phyloP scores from a whole-genome alignment of 2,113 vertebrate genomes.

The Pterocles orientalis region DNA sequence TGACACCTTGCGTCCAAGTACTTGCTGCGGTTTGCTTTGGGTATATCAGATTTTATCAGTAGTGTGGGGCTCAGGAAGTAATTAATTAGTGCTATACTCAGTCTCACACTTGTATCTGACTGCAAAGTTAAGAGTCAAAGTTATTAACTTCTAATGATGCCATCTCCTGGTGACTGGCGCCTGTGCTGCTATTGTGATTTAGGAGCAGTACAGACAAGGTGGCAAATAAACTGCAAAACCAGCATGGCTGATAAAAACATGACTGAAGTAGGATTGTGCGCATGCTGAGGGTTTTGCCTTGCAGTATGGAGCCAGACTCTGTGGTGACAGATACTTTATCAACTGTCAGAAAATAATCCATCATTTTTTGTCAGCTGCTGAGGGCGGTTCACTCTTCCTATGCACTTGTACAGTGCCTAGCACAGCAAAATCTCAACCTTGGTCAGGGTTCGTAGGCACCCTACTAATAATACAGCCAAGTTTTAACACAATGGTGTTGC shows the following conservation, averaged over 20 bases:
- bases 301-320: neutral
- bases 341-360: neutral
- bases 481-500: neutral
- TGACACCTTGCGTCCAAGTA: neutral
- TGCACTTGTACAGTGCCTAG: neutral
- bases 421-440: neutral
- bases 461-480: neutral
- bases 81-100: neutral
- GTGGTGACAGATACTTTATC: neutral
- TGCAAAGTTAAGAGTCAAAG: neutral
- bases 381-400: neutral
- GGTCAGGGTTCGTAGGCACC: neutral
- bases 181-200: neutral
- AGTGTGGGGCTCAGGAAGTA: neutral
- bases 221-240: neutral
- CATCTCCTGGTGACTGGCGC: conserved; percentile 10
- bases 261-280: neutral
- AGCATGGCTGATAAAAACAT: neutral
- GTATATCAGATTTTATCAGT: neutral
- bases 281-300: neutral
- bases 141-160: conserved; percentile 28
- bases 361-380: neutral
- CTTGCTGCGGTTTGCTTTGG: neutral
- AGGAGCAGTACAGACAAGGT: neutral
- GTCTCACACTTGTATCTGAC: neutral